Evolutionary conservation across 2,888 invertebrate genomes (phyloP).

Genomic region (Cylindroiulus punctatus): DNA sequence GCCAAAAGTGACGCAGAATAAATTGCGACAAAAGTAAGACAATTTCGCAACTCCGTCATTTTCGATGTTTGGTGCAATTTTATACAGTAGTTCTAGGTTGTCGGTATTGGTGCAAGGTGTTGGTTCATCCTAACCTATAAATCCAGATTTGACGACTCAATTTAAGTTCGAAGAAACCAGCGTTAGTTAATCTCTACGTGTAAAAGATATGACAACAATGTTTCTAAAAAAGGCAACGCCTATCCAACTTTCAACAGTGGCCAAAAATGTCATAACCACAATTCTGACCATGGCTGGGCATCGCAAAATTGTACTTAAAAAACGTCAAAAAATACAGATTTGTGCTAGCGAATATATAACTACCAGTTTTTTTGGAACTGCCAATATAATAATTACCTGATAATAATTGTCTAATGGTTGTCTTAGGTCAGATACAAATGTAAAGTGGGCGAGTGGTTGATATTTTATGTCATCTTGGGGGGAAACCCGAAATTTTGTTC

Average conservation of each 20-base stretch:
- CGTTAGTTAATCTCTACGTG: not conserved
- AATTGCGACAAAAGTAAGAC: not conserved
- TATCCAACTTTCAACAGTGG: not conserved
- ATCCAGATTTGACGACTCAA: not conserved
- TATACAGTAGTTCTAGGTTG: not conserved
- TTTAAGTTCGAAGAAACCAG: not conserved
- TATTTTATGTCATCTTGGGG: too few relatives aligned
- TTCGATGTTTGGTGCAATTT: not conserved
- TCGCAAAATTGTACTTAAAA: too few relatives aligned
- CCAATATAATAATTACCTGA: too few relatives aligned
- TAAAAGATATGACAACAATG: not conserved
- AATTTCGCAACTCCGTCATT: not conserved
- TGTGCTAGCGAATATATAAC: too few relatives aligned
- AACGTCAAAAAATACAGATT: too few relatives aligned
- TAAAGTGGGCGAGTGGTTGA: too few relatives aligned
- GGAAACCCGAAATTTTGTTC: too few relatives aligned
- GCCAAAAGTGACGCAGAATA: not conserved
- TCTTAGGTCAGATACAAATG: too few relatives aligned
- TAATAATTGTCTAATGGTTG: too few relatives aligned
- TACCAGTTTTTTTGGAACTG: too few relatives aligned
- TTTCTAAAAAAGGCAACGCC: not conserved
- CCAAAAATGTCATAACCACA: not conserved
- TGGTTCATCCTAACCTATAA: constrained; percentile 35
- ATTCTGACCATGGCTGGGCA: too few relatives aligned
- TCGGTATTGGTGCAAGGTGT: not conserved